Percentiles rank a stretch among this genome's conserved stretches.
These are phyloP conservation scores for Zingel zingel DNA, from an alignment of 2,113 vertebrate genomes.

Conservation along the genomic window DNA sequence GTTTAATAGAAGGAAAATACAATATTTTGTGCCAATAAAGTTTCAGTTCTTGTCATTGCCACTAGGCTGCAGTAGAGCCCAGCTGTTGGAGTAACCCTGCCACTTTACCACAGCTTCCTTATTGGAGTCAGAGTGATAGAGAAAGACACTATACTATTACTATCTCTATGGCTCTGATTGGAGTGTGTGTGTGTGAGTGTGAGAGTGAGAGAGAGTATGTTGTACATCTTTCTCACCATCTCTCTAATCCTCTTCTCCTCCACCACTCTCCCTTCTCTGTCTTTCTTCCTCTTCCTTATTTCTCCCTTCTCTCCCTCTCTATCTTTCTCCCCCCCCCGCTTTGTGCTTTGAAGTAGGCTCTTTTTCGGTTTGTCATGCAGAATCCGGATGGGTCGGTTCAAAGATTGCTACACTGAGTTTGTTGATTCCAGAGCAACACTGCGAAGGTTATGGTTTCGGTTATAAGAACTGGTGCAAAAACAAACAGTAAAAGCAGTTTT, in stretches of 20 bases:
- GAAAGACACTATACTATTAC: no score
- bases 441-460: background rate
- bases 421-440: background rate
- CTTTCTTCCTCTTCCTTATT: background rate
- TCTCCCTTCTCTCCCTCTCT: background rate
- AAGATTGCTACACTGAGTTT: background rate
- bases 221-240: background rate
- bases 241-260: conserved; percentile 2
- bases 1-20: background rate
- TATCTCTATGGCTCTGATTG: no score
- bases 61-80: conserved; percentile 34
- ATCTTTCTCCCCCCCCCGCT: conserved; percentile 6
- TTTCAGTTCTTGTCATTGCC: conserved; percentile 2
- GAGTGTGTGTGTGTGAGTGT: no score
- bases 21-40: background rate
- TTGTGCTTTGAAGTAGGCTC: conserved; percentile 22
- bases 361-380: background rate
- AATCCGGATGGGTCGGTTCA: background rate
- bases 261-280: no score
- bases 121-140: no score
- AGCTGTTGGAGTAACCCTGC: conserved; percentile 6
- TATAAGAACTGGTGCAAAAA: no score
- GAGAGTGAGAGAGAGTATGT: background rate
- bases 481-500: no score
- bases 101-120: background rate